Conservation (phyloP, 2,888 invertebrate species). For the Hedya salicella region DNA sequence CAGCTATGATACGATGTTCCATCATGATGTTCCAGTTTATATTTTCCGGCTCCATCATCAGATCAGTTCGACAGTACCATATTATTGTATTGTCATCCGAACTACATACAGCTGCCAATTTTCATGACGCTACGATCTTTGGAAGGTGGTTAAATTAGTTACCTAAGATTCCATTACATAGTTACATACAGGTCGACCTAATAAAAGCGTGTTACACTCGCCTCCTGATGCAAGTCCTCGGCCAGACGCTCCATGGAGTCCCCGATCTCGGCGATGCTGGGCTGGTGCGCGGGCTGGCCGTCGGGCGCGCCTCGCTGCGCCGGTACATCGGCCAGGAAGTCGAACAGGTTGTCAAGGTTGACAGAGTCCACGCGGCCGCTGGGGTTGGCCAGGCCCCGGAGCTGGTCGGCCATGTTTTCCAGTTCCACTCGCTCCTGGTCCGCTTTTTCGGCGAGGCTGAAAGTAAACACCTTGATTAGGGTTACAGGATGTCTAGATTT, state of each 20-base stretch:
- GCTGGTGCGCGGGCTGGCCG: constrained; percentile 83
- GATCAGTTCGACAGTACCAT: too few relatives aligned
- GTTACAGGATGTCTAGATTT: not conserved
- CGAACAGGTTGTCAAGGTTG: constrained; percentile 95
- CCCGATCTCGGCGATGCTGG: constrained; percentile 92
- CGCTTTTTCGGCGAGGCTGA: constrained; percentile 88
- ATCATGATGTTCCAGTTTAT: too few relatives aligned
- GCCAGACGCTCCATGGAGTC: constrained; percentile 93
- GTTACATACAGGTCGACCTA: too few relatives aligned
- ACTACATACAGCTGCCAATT: too few relatives aligned
- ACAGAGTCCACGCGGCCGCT: constrained; percentile 88
- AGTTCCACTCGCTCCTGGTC: constrained; percentile 85
- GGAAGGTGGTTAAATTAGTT: too few relatives aligned
- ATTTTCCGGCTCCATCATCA: too few relatives aligned
- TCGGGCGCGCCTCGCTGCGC: constrained; percentile 78
- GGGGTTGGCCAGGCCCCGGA: constrained; percentile 69
- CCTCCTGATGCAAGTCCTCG: constrained; percentile 92
- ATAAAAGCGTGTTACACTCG: constrained; percentile 56
- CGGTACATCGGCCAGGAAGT: constrained; percentile 92
- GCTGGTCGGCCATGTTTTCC: constrained; percentile 77
- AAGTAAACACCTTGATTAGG: not conserved
- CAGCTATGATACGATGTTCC: too few relatives aligned
- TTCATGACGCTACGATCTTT: too few relatives aligned
- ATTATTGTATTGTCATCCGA: too few relatives aligned
- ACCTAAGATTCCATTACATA: too few relatives aligned